Percentiles rank a stretch among this genome's conserved stretches.
Evolutionary conservation across 2,888 invertebrate species (phyloP).

Genomic region (Microctonus hyperodae): DNA sequence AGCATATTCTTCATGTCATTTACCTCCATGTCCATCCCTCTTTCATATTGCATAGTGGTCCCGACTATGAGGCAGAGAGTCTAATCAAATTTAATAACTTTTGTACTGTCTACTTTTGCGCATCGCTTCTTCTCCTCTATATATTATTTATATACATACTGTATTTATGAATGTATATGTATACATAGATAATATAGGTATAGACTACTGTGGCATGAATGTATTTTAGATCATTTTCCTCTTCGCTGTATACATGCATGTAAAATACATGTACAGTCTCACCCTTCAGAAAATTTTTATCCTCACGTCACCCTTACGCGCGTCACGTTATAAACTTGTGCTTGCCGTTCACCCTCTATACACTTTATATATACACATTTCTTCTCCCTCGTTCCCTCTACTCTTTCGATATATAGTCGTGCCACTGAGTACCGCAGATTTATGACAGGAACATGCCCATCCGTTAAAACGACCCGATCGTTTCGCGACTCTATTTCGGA

Average conservation of each 20-base stretch:
- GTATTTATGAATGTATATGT: constrained; percentile 37
- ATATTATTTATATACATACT: constrained; percentile 19
- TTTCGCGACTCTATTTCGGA: constrained; percentile 49
- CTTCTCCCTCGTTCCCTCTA: constrained; percentile 12
- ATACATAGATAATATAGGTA: constrained; percentile 12
- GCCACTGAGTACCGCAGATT: constrained; percentile 52
- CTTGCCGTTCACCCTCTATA: constrained; percentile 3
- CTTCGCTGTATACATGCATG: no score
- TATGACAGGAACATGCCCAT: constrained; percentile 54
- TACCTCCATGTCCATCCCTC: neutral
- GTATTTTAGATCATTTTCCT: constrained; percentile 15
- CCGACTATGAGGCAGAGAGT: constrained; percentile 50
- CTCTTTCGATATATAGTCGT: constrained; percentile 24
- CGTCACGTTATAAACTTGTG: constrained; percentile 52
- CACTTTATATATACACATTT: neutral
- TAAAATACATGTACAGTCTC: constrained; percentile 15
- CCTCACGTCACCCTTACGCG: constrained; percentile 32
- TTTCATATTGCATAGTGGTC: constrained; percentile 19
- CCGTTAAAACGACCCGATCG: constrained; percentile 49
- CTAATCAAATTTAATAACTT: constrained; percentile 63
- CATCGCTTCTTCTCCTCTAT: constrained; percentile 26
- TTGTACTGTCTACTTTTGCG: constrained; percentile 49
- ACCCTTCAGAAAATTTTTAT: constrained; percentile 5
- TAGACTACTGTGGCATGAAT: neutral
- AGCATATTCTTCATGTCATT: constrained; percentile 2